Percentiles rank a stretch among this genome's conserved stretches.
Evolutionary conservation across 2,888 invertebrate species (phyloP).

Genomic region (Macaria notata): DNA sequence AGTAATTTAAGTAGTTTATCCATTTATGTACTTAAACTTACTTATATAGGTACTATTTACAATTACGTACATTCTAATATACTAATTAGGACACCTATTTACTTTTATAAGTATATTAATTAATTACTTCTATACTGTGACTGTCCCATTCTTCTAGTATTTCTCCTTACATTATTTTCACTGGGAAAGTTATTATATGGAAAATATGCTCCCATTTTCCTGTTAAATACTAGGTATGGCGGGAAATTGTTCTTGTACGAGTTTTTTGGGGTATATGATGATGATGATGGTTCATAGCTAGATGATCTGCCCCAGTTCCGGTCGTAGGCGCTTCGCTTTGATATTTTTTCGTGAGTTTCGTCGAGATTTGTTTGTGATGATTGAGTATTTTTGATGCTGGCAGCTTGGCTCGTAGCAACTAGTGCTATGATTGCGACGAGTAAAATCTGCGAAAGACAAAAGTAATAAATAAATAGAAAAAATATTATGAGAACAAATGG

Average conservation of each 20-base stretch:
- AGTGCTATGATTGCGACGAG: constrained; percentile 33
- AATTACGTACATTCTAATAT: too few species aligned
- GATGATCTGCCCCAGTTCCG: constrained; percentile 43
- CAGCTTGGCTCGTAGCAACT: constrained; percentile 24
- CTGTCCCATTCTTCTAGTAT: constrained; percentile 28
- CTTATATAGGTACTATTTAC: too few species aligned
- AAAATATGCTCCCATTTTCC: constrained; percentile 62
- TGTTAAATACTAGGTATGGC: constrained; percentile 67
- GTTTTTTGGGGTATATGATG: constrained; percentile 28
- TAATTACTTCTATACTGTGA: too few species aligned
- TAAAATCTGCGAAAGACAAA: constrained; percentile 38
- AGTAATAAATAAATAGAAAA: neutral
- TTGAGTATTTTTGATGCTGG: constrained; percentile 10
- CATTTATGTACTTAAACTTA: too few species aligned
- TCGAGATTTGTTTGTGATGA: neutral
- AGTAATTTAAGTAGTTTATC: too few species aligned
- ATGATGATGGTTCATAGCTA: constrained; percentile 17
- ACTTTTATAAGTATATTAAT: too few species aligned
- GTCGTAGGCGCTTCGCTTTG: constrained; percentile 46
- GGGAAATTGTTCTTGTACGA: constrained; percentile 42
- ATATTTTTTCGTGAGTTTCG: constrained; percentile 30
- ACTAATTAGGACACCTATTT: too few species aligned
- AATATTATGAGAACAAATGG: too few species aligned
- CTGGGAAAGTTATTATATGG: constrained; percentile 63
- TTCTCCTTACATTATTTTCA: constrained; percentile 46